These are phyloP conservation scores for Centropristis striata DNA, from an alignment of 2,113 vertebrate species.

Conservation along the genomic window DNA sequence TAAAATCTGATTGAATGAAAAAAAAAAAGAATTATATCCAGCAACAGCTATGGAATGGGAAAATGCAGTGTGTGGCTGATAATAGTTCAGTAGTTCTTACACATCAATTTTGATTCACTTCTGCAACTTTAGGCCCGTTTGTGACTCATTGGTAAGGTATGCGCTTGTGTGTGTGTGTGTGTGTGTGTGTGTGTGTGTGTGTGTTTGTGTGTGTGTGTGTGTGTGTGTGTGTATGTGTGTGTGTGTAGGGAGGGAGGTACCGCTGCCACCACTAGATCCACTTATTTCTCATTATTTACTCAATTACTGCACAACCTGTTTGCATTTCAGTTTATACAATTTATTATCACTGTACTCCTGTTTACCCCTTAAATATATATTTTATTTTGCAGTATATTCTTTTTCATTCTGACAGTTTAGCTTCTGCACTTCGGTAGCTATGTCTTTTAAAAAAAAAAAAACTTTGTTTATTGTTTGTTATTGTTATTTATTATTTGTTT, in stretches of 20 bases:
- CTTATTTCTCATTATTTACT: too few species aligned
- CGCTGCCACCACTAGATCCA: not conserved
- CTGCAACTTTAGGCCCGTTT: constrained; percentile 10
- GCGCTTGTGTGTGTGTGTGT: constrained; percentile 9
- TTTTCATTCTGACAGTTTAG: not conserved
- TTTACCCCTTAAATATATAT: not conserved
- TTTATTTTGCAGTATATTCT: not conserved
- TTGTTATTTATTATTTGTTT: too few species aligned
- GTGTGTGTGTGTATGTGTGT: constrained; percentile 2
- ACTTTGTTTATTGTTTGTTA: not conserved
- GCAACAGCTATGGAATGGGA: not conserved
- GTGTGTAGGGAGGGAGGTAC: not conserved
- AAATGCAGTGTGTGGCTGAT: not conserved
- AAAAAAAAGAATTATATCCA: not conserved
- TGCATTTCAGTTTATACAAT: not conserved
- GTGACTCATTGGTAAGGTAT: not conserved
- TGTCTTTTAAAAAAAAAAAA: too few species aligned
- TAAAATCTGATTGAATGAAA: not conserved
- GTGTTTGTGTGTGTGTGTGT: constrained; percentile 6
- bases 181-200: constrained; percentile 4
- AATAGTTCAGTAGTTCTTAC: not conserved
- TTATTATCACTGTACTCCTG: not conserved
- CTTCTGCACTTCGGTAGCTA: not conserved
- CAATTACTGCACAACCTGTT: not conserved
- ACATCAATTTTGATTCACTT: not conserved